Conservation (phyloP, 2,888 invertebrate genomes). For the Yponomeuta cagnagella region DNA sequence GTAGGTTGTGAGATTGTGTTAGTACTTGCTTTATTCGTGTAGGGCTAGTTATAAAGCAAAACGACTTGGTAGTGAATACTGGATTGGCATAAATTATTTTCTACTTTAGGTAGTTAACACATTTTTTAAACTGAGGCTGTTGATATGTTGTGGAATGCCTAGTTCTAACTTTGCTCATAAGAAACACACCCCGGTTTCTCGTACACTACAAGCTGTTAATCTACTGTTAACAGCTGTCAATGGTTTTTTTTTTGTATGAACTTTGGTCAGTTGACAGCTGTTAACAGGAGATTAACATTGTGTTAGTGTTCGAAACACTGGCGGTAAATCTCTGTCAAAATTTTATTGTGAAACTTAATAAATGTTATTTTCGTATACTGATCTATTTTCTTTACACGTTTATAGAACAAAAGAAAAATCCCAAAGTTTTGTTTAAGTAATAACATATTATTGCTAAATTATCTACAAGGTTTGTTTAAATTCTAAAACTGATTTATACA, state of each 20-base stretch:
- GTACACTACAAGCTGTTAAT: no score
- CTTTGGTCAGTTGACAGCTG: no score
- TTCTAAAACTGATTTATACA: neutral
- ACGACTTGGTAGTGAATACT: neutral
- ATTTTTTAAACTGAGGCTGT: slow-evolving; percentile 8
- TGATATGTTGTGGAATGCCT: neutral
- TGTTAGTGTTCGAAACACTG: no score
- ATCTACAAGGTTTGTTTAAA: slow-evolving; percentile 12
- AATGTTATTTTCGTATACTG: slow-evolving; percentile 12
- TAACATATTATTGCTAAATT: neutral
- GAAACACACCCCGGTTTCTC: neutral
- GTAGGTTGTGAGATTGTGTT: neutral
- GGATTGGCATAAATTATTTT: slow-evolving; percentile 9
- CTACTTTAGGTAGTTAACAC: neutral
- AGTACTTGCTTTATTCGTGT: neutral
- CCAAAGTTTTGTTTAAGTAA: neutral
- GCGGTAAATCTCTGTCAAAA: neutral
- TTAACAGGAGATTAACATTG: no score
- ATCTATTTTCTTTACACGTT: neutral
- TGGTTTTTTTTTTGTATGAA: no score
- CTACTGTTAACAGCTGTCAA: no score
- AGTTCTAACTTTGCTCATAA: neutral
- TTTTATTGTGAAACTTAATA: slow-evolving; percentile 6
- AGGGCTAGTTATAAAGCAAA: neutral
- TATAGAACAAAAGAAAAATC: neutral